Evolutionary conservation across 2,797 vertebrate species (phyloP), one percentile per base, ranked within the genome.

Genomic region (Melanogrammus aeglefinus): DNA sequence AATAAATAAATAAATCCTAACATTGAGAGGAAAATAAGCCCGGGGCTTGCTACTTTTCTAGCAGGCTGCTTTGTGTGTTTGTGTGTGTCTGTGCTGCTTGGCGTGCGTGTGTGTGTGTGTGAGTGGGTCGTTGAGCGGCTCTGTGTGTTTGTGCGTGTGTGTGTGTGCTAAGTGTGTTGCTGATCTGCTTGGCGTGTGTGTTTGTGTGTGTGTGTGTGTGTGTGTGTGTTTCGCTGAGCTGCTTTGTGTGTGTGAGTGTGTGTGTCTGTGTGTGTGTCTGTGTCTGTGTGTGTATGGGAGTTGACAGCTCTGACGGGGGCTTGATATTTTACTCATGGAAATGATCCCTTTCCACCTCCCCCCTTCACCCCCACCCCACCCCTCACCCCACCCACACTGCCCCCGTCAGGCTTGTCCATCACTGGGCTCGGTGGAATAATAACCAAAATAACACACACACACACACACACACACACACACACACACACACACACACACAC

Each of bases 281-380:
- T 74, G 81, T 79, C 74, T 51, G 69, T 79, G 78, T 84, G 87
- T 82, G 84, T 72, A 72, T 35, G 24, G 44, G 79, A 78, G 81
- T 8, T 88, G 89, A 89, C 89, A 90, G 82, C 75, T 86, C 78
- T 91, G 90, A 91, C 86, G 90, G 85, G 69, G 77, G 83, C 86
- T 91, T 90, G 91, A 90, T 89, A 88, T 91, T 91, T 92, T 92
- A 90, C 90, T 88, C 88, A 90, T 87, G 91, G 90, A 91, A 92
- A 92, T 91, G 80, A 89, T 81, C 83, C 89, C 73, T 21, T 24
- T 71, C 66, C 24, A 71, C 88, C 86, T 86, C 87, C 87, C 82
- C 83, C 87, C 83, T 77, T 90, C 91, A 92, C 66, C 6, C 69
- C 27, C 69, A 2, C 69, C 27, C 29, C 3, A 18, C 63, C 63